A percentile compares a stretch with the other conserved stretches of the same genome.
Evolutionary conservation across 2,888 invertebrate genomes (phyloP).

Genomic region (Synergus umbraculus): DNA sequence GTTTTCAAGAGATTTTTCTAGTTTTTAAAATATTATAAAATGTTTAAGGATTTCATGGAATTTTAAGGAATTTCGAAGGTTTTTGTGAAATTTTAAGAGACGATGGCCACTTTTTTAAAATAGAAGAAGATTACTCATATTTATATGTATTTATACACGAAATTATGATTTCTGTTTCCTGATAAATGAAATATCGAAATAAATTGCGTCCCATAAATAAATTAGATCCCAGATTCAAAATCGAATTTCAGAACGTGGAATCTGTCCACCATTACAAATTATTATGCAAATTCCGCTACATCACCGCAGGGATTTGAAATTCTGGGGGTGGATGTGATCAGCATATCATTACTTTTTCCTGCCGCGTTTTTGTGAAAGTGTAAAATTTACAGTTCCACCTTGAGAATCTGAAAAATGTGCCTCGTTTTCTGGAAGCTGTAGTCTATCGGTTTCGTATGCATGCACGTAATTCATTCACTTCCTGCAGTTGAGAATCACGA

Average conservation of each 20-base stretch:
- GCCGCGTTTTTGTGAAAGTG: background rate
- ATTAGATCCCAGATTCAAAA: background rate
- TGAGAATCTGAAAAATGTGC: background rate
- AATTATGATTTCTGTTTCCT: too few relatives aligned
- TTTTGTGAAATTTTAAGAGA: too few relatives aligned
- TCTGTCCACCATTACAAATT: slow-evolving; percentile 25
- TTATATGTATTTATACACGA: too few relatives aligned
- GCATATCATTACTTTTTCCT: background rate
- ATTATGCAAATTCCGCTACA: slow-evolving; percentile 13
- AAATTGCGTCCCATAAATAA: too few relatives aligned
- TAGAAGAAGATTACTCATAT: too few relatives aligned
- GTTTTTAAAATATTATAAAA: too few relatives aligned
- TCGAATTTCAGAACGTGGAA: slow-evolving; percentile 2
- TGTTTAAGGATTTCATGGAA: too few relatives aligned
- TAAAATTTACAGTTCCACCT: background rate
- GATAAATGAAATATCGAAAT: too few relatives aligned
- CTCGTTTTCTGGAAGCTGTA: background rate
- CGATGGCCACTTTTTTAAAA: too few relatives aligned
- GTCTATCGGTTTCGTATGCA: background rate
- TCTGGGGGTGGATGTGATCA: slow-evolving; percentile 3
- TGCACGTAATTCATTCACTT: slow-evolving; percentile 17
- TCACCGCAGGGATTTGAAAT: slow-evolving; percentile 14
- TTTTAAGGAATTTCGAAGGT: too few relatives aligned
- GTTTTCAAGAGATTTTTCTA: too few relatives aligned
- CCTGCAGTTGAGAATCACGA: background rate